phyloP scores from a whole-genome alignment of 2,113 vertebrate genomes.

The Penelope pileata region DNA sequence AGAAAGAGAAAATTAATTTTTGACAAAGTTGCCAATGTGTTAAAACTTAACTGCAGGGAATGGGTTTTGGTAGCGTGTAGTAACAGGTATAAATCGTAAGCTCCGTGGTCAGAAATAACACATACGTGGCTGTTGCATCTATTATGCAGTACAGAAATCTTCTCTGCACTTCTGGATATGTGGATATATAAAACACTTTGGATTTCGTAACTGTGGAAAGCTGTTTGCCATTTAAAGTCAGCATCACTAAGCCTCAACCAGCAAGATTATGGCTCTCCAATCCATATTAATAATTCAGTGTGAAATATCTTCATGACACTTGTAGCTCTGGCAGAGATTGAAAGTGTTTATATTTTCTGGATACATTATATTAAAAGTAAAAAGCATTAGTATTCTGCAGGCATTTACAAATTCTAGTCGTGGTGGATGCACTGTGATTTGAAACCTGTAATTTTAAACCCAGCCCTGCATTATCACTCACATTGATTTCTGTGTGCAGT shows the following conservation, averaged over 20 bases:
- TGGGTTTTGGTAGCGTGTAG: background rate
- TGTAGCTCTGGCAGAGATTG: constrained; percentile 1
- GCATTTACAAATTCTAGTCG: background rate
- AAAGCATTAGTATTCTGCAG: background rate
- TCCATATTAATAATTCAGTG: constrained; percentile 55
- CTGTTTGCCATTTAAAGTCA: constrained; percentile 10
- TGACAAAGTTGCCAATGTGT: background rate
- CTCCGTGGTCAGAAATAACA: constrained; percentile 16
- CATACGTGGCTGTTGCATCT: background rate
- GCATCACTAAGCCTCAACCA: constrained; percentile 1
- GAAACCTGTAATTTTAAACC: background rate
- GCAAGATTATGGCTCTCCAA: constrained; percentile 32
- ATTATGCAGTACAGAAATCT: background rate
- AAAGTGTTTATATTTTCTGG: constrained; percentile 29
- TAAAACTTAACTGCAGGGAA: constrained; percentile 1
- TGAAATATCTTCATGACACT: constrained; percentile 11
- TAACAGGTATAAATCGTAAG: constrained; percentile 45
- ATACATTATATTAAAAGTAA: constrained; percentile 2
- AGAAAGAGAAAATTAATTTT: constrained; percentile 8
- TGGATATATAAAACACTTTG: background rate
- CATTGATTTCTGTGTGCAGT: background rate
- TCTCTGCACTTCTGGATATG: background rate
- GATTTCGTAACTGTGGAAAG: background rate
- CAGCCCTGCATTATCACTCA: background rate
- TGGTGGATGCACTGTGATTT: background rate